phyloP scores from a whole-genome alignment of 2,888 invertebrate genomes.

The Spisula subtruncata region DNA sequence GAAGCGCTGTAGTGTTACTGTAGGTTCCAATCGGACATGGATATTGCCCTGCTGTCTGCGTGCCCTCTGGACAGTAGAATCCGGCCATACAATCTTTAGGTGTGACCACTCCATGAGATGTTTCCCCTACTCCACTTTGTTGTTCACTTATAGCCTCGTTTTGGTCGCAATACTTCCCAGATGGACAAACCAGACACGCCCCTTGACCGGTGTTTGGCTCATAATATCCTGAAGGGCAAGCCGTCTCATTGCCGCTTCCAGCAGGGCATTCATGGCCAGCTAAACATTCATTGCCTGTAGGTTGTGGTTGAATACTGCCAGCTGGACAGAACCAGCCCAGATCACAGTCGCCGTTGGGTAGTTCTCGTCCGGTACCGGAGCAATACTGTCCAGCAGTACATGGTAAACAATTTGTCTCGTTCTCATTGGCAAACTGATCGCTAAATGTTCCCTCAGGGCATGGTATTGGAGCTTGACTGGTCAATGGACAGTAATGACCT shows the following conservation, averaged over 20 bases:
- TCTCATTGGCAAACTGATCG: slow-evolving; percentile 81
- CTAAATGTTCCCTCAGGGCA: slow-evolving; percentile 84
- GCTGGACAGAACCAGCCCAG: slow-evolving; percentile 84
- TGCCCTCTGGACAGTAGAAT: slow-evolving; percentile 85
- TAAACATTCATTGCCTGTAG: slow-evolving; percentile 84
- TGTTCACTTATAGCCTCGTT: slow-evolving; percentile 84
- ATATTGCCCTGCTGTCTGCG: slow-evolving; percentile 80
- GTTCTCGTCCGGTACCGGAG: slow-evolving; percentile 80
- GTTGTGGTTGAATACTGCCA: slow-evolving; percentile 83
- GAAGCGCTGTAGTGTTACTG: slow-evolving; percentile 83
- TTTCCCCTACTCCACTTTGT: slow-evolving; percentile 84
- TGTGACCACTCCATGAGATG: slow-evolving; percentile 86
- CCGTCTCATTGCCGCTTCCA: slow-evolving; percentile 82
- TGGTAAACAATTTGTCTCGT: slow-evolving; percentile 82
- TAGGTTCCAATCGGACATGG: slow-evolving; percentile 86
- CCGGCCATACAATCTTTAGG: slow-evolving; percentile 86
- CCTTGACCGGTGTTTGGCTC: slow-evolving; percentile 83
- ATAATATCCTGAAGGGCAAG: slow-evolving; percentile 84
- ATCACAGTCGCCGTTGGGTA: slow-evolving; percentile 84
- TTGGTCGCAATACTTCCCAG: slow-evolving; percentile 85
- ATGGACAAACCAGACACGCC: slow-evolving; percentile 82
- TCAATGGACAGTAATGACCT: slow-evolving; percentile 85
- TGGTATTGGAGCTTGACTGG: slow-evolving; percentile 80
- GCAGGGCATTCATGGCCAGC: slow-evolving; percentile 85
- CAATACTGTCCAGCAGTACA: slow-evolving; percentile 86